These are phyloP conservation scores for Ceratoteleas bidentatus DNA, from an alignment of 1,140 invertebrate genomes.

Conservation along the genomic window DNA sequence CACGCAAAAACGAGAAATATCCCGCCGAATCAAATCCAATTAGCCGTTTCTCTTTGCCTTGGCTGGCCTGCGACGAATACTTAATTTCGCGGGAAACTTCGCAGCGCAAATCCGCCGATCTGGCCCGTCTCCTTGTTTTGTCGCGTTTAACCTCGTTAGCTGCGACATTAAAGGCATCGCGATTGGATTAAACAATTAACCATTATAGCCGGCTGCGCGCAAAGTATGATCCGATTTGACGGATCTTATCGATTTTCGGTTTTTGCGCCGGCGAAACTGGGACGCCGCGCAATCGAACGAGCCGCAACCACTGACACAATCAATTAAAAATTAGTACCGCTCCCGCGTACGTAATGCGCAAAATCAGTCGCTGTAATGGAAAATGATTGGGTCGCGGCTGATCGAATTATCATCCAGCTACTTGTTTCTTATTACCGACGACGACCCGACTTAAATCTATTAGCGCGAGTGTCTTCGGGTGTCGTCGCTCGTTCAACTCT, in stretches of 20 bases:
- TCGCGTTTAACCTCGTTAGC: constrained; percentile 33
- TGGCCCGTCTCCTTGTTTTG: constrained; percentile 23
- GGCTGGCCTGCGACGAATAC: constrained; percentile 29
- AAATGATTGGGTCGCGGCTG: background rate
- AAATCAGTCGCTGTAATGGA: background rate
- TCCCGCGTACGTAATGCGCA: background rate
- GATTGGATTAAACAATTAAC: constrained; percentile 37
- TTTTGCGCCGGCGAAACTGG: background rate
- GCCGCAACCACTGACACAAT: constrained; percentile 1
- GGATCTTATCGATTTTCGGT: constrained; percentile 9
- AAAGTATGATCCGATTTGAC: constrained; percentile 21
- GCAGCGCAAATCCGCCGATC: constrained; percentile 22
- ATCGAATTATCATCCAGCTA: background rate
- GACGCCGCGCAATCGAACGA: background rate
- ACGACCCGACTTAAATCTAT: background rate
- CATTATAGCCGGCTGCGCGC: constrained; percentile 9
- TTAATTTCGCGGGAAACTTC: constrained; percentile 52
- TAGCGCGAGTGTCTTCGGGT: too few relatives aligned
- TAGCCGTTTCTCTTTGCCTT: constrained; percentile 48
- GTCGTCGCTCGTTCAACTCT: too few relatives aligned
- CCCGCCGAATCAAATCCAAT: constrained; percentile 61
- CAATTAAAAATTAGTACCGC: constrained; percentile 12
- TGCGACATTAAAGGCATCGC: constrained; percentile 3
- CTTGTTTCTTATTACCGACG: background rate
- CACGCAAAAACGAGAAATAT: constrained; percentile 56